These are phyloP conservation scores for Stenodera caucasica DNA, from an alignment of 2,888 invertebrate species.

Conservation along the genomic window DNA sequence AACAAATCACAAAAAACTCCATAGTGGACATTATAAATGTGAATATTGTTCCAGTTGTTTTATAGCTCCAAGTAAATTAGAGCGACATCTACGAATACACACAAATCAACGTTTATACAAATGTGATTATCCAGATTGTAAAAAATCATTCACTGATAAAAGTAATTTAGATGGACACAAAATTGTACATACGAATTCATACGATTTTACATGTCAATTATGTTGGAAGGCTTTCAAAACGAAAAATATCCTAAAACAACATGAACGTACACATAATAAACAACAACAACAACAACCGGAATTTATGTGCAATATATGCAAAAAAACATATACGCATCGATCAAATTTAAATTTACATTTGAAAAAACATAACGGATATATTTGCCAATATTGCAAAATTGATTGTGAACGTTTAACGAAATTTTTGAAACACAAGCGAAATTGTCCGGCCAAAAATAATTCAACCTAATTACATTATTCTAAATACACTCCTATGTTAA, in stretches of 20 bases:
- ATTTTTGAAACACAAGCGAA: conserved; percentile 31
- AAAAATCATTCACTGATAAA: conserved; percentile 52
- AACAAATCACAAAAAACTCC: conserved; percentile 50
- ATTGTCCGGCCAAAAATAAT: conserved; percentile 15
- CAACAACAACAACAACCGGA: conserved; percentile 38
- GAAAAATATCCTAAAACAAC: conserved; percentile 47
- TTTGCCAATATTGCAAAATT: conserved; percentile 32
- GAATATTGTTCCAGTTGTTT: conserved; percentile 51
- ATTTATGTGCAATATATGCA: conserved; percentile 47
- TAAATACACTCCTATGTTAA: too few species aligned
- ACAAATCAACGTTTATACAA: conserved; percentile 50
- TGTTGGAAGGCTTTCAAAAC: conserved; percentile 49
- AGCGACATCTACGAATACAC: conserved; percentile 51
- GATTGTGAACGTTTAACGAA: conserved; percentile 28
- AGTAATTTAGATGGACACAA: conserved; percentile 52
- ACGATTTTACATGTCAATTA: conserved; percentile 43
- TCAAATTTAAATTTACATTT: conserved; percentile 48
- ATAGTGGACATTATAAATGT: conserved; percentile 49
- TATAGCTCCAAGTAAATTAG: conserved; percentile 50
- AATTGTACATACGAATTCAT: conserved; percentile 46
- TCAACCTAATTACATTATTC: background rate
- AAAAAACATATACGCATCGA: conserved; percentile 50
- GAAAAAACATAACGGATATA: conserved; percentile 43
- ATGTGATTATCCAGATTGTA: conserved; percentile 48
- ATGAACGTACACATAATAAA: conserved; percentile 27